Evolutionary conservation across 2,888 invertebrate species (phyloP), one percentile per base, ranked within the genome.

Genomic region (Spisula subtruncata): DNA sequence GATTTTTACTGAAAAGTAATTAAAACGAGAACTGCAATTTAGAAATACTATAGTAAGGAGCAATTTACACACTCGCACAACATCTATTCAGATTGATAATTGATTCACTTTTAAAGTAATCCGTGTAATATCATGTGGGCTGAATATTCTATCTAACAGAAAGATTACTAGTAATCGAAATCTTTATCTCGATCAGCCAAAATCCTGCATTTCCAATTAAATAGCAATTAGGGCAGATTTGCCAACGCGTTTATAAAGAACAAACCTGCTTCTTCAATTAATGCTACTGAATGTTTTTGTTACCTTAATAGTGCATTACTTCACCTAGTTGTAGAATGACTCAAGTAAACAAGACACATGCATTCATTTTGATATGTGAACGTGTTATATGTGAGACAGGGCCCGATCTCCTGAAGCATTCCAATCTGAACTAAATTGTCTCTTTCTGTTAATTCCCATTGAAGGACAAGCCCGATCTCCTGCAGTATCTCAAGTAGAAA

Each of bases 381-480:
- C 6, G 60, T n/a, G 25, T 66, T 6, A 66, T 25, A 66, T 66
- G 18, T 0, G 12, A 66, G n/a, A 66, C 60, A 66, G 25, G 0
- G 6, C 2, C 12, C 20, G 25, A 66, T n/a, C 2, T 25, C n/a
- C 60, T 1, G 60, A 66, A 10, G n/a, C 60, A n/a, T 25, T 25
- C 8, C 41, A 41, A 41, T 41, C 41, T 41, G 41, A 41, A 8
- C 41, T 41, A 41, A 41, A 5, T 41, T 41, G 41, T 41, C 41
- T 8, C 41, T 41, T 41, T 41, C 41, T 41, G 41, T 41, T 41
- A 41, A 41, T 41, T 41, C 8, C 41, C 41, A 41, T 41, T 5
- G 41, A 8, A 41, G 41, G 18, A 0, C 0, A 4, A 89, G 87
- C 35, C 89, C 89, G 46, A 87, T 87, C 79, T 90, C 89, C n/a